These are phyloP conservation scores for Orcinus orca DNA, from an alignment of 2,113 vertebrate genomes.

Conservation along the genomic window DNA sequence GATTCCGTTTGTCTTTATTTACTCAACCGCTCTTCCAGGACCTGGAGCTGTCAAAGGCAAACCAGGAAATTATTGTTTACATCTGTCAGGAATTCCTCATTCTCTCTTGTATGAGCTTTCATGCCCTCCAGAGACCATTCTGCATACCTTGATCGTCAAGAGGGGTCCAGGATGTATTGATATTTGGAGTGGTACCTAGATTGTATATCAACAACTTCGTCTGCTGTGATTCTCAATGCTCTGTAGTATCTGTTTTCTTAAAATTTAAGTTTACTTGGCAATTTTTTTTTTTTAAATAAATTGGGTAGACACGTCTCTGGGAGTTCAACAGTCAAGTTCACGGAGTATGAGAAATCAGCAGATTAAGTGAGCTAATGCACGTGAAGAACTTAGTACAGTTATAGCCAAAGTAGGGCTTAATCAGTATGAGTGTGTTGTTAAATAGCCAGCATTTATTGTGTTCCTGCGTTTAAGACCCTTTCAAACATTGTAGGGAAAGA, in stretches of 20 bases:
- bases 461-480: neutral
- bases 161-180: neutral
- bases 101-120: neutral
- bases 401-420: neutral
- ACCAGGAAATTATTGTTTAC: neutral
- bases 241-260: neutral
- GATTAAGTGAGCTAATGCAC: neutral
- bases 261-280: neutral
- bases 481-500: neutral
- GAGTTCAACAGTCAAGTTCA: neutral
- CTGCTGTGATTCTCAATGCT: neutral
- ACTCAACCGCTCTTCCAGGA: neutral
- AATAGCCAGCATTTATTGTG: neutral
- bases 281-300: neutral
- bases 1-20: neutral
- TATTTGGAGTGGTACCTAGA: neutral
- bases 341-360: neutral
- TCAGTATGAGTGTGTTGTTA: neutral
- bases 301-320: neutral
- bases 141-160: neutral
- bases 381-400: neutral
- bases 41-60: neutral
- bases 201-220: neutral
- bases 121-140: neutral
- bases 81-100: neutral